Percentiles rank a stretch among this genome's conserved stretches.
phyloP scores from a whole-genome alignment of 2,888 invertebrate species.

The Cheiracanthium punctorium region DNA sequence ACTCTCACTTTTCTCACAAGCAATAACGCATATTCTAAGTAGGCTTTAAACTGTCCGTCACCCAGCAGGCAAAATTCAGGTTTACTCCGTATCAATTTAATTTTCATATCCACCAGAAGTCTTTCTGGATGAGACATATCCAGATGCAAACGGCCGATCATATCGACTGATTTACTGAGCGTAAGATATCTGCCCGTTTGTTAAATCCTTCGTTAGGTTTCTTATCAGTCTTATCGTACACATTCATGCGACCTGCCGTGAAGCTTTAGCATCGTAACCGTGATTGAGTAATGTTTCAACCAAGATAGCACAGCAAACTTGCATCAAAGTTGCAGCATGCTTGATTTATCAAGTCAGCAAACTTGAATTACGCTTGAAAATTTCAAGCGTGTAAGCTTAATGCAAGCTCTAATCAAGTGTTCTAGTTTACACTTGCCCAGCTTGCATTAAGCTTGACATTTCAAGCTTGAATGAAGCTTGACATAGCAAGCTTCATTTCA shows the following conservation, averaged over 20 bases:
- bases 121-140: slow-evolving; percentile 34
- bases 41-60: slow-evolving; percentile 55
- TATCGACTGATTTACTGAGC: slow-evolving; percentile 13
- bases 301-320: too few relatives aligned
- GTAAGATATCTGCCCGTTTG: slow-evolving; percentile 13
- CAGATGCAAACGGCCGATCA: slow-evolving; percentile 35
- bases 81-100: slow-evolving; percentile 45
- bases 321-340: too few relatives aligned
- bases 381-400: too few relatives aligned
- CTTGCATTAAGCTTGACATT: too few relatives aligned
- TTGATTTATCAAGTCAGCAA: too few relatives aligned
- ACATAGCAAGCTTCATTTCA: too few relatives aligned
- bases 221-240: neutral
- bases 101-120: slow-evolving; percentile 1
- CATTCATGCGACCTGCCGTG: slow-evolving; percentile 28
- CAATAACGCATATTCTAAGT: slow-evolving; percentile 70
- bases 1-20: slow-evolving; percentile 70
- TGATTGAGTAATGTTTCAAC: too few relatives aligned
- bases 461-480: too few relatives aligned
- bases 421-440: too few relatives aligned
- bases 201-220: slow-evolving; percentile 4
- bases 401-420: too few relatives aligned
- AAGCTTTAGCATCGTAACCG: too few relatives aligned
- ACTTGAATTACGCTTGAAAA: too few relatives aligned
- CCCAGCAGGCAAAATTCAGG: slow-evolving; percentile 42